Evolutionary conservation across 2,888 invertebrate species (phyloP), one percentile per base, ranked within the genome.

Genomic region (Odontocolon sp.): DNA sequence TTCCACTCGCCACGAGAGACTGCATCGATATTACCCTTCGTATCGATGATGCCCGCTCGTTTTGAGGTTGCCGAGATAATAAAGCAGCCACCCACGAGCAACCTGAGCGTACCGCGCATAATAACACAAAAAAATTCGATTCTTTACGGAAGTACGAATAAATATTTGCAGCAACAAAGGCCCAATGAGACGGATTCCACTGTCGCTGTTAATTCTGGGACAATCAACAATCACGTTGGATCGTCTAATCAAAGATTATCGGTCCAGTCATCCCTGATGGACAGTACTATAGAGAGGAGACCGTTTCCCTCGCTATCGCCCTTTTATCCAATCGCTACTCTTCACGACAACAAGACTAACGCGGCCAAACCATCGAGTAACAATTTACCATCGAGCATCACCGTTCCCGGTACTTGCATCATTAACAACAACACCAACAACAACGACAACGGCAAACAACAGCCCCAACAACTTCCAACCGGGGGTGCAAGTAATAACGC

Each of bases 161-260:
- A 92, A 82, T 92, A 93, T 85, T 88, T 93, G 8, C 75, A 66
- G 16, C n/a, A n/a, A n/a, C n/a, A n/a, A n/a, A n/a, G n/a, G n/a
- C n/a, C n/a, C n/a, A n/a, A n/a, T n/a, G n/a, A n/a, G n/a, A n/a
- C n/a, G n/a, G n/a, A n/a, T n/a, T n/a, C n/a, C n/a, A n/a, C n/a
- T 42, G 2, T 23, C 18, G 18, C 31, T n/a, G n/a, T n/a, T n/a
- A n/a, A n/a, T n/a, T n/a, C n/a, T n/a, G 4, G 52, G 21, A 26
- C 16, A 42, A 5, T n/a, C 6, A 4, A 76, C n/a, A n/a, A n/a
- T n/a, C n/a, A n/a, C n/a, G n/a, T n/a, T n/a, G n/a, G n/a, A n/a
- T n/a, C n/a, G n/a, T n/a, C n/a, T n/a, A n/a, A n/a, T n/a, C n/a
- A n/a, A n/a, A n/a, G n/a, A n/a, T n/a, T n/a, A 52, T 54, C 74